Conservation (phyloP, 2,113 vertebrate species). For the Sinosuthora webbiana region DNA sequence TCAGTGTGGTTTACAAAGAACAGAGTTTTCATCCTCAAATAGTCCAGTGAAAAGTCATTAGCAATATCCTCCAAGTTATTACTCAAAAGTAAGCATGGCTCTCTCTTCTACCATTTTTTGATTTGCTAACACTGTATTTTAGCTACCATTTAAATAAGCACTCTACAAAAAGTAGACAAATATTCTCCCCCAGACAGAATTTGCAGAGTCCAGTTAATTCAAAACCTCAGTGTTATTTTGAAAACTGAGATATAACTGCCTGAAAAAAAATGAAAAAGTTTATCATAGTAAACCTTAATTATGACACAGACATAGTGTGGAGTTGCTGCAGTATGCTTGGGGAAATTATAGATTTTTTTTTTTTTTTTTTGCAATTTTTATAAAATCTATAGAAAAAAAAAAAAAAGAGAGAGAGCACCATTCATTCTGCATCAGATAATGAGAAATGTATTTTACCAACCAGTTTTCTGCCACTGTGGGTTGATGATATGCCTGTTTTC, state of each 20-base stretch:
- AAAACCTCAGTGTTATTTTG: background rate
- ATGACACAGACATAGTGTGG: background rate
- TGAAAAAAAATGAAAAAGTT: slow-evolving; percentile 13
- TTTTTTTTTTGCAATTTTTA: slow-evolving; percentile 24
- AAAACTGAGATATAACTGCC: background rate
- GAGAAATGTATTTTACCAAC: slow-evolving; percentile 88
- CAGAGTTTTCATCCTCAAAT: background rate
- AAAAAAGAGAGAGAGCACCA: background rate
- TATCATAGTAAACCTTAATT: slow-evolving; percentile 52
- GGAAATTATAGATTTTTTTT: slow-evolving; percentile 33
- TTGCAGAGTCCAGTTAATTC: background rate
- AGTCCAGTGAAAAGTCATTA: background rate
- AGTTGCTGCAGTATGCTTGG: background rate
- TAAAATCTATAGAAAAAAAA: background rate
- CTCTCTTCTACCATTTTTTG: background rate
- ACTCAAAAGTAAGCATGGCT: background rate
- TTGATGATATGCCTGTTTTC: slow-evolving; percentile 87
- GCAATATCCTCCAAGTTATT: background rate
- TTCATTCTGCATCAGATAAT: slow-evolving; percentile 81
- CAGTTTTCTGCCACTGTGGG: slow-evolving; percentile 81
- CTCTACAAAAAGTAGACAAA: background rate
- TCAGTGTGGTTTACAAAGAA: background rate
- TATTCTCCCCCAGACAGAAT: background rate
- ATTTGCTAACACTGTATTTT: background rate
- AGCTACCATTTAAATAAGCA: background rate